phyloP scores from a whole-genome alignment of 2,113 vertebrate genomes.

The Oryctolagus cuniculus region mOryCun1.1 NC_091432.1:74641501-74642000 shows the following conservation, averaged over 20 bases:
- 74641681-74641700: not conserved
- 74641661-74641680: not conserved
- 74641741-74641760: not conserved
- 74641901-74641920: not conserved
- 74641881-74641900: not conserved
- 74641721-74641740: not conserved
- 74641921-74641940: not conserved
- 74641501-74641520: not conserved
- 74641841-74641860: not conserved
- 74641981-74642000: not conserved
- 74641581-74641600: not conserved
- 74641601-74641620: not conserved
- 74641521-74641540: slow-evolving; percentile 17
- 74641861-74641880: not conserved
- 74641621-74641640: not conserved
- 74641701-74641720: not conserved
- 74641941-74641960: not conserved
- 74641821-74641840: not conserved
- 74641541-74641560: not conserved
- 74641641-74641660: too few relatives aligned
- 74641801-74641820: slow-evolving; percentile 7
- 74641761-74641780: not conserved
- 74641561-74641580: not conserved
- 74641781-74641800: not conserved
- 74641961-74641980: not conserved